phyloP scores from a whole-genome alignment of 2,113 vertebrate species.

The Rutilus rutilus region DNA sequence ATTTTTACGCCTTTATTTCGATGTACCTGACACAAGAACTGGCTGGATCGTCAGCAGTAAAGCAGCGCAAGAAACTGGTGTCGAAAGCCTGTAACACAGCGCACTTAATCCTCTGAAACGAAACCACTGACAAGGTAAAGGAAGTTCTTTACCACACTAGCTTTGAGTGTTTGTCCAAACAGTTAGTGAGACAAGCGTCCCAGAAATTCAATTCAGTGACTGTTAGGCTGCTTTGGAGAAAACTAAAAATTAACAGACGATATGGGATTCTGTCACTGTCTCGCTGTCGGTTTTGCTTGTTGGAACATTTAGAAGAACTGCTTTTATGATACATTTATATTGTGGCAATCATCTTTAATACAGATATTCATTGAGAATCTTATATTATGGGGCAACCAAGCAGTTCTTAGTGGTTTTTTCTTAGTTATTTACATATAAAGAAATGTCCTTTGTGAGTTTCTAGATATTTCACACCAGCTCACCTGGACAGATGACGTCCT shows the following conservation, averaged over 20 bases:
- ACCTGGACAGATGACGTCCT: too few relatives aligned
- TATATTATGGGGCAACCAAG: background rate
- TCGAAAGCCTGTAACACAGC: too few relatives aligned
- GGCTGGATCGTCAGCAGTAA: background rate
- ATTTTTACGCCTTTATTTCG: background rate
- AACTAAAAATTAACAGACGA: background rate
- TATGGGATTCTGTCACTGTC: background rate
- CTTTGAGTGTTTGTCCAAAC: slow-evolving; percentile 23
- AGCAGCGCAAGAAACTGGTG: background rate
- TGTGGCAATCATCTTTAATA: background rate
- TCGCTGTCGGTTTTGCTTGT: too few relatives aligned
- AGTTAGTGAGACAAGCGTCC: background rate
- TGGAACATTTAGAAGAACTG: too few relatives aligned
- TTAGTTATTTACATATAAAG: background rate
- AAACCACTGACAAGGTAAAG: slow-evolving; percentile 34
- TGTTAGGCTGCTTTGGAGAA: background rate
- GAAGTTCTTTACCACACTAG: slow-evolving; percentile 30
- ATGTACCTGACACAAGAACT: background rate
- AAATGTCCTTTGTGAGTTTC: background rate
- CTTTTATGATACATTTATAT: background rate
- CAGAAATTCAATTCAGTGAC: background rate
- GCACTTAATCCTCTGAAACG: slow-evolving; percentile 39
- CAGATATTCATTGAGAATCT: background rate
- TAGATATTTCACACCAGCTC: too few relatives aligned
- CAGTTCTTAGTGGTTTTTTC: background rate